phyloP scores from a whole-genome alignment of 1,140 invertebrate species.

The Meloidogyne chitwoodi region DNA sequence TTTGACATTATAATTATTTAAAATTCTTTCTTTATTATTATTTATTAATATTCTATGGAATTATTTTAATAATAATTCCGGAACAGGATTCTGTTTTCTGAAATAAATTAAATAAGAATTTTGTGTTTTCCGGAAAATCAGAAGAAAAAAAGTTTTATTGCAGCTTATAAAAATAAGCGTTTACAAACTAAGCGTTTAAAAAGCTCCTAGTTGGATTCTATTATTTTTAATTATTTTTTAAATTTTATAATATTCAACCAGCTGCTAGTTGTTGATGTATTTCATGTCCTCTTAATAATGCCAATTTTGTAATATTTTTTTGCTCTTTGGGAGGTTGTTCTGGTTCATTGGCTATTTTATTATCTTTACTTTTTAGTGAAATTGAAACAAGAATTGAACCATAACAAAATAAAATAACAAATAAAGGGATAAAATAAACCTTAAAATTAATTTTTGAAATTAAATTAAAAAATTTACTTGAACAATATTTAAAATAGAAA shows the following conservation, averaged over 20 bases:
- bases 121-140: too few relatives aligned
- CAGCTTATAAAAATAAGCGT: too few relatives aligned
- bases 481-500: slow-evolving; percentile 36
- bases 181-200: too few relatives aligned
- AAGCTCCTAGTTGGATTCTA: too few relatives aligned
- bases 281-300: background rate
- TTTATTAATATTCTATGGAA: too few relatives aligned
- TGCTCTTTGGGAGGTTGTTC: background rate
- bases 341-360: background rate
- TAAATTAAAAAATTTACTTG: slow-evolving; percentile 29
- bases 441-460: slow-evolving; percentile 24
- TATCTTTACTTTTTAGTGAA: slow-evolving; percentile 41
- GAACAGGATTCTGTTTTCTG: too few relatives aligned
- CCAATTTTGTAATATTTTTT: slow-evolving; percentile 13
- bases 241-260: background rate
- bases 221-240: background rate
- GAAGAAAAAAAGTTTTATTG: too few relatives aligned
- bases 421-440: slow-evolving; percentile 46
- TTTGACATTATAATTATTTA: too few relatives aligned
- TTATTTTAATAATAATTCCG: too few relatives aligned
- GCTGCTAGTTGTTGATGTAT: background rate
- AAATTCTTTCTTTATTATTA: too few relatives aligned
- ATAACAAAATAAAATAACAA: slow-evolving; percentile 57
- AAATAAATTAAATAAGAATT: too few relatives aligned
- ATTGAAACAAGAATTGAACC: slow-evolving; percentile 47